These are phyloP conservation scores for Brachyrhaphis roseni DNA, from an alignment of 2,797 vertebrate species.

Conservation along the genomic window DNA sequence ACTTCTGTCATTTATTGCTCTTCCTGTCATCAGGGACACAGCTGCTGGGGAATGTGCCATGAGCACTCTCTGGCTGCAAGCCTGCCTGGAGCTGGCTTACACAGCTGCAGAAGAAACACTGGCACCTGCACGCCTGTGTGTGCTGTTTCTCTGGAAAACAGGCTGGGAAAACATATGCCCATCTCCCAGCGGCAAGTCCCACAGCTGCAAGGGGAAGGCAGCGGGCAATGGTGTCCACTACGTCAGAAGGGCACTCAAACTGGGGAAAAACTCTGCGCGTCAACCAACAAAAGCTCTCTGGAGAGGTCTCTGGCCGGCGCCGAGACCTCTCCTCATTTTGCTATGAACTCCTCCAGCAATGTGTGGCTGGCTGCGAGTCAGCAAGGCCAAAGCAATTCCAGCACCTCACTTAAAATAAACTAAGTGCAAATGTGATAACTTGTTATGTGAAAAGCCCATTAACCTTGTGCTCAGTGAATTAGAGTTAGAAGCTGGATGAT, in stretches of 20 bases:
- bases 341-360: not conserved
- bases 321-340: not conserved
- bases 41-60: constrained; percentile 9
- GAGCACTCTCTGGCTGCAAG: not conserved
- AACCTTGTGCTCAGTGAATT: not conserved
- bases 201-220: constrained; percentile 7
- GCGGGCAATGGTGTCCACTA: not conserved
- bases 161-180: constrained; percentile 5
- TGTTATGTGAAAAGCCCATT: constrained; percentile 8
- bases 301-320: not conserved
- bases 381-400: not conserved
- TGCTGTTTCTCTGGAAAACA: constrained; percentile 5
- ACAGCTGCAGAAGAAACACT: constrained; percentile 9
- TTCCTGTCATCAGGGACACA: constrained; percentile 4
- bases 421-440: not conserved
- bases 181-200: not conserved
- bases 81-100: constrained; percentile 2
- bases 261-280: not conserved
- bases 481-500: not conserved
- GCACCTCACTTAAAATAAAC: not conserved
- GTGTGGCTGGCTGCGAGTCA: not conserved
- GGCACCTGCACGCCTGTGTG: constrained; percentile 6
- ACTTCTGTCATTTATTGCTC: not conserved
- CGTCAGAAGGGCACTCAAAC: not conserved
- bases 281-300: not conserved